Percentiles rank a stretch among this genome's conserved stretches.
phyloP scores from a whole-genome alignment of 2,888 invertebrate species.

The Protodeltote pygarga region DNA sequence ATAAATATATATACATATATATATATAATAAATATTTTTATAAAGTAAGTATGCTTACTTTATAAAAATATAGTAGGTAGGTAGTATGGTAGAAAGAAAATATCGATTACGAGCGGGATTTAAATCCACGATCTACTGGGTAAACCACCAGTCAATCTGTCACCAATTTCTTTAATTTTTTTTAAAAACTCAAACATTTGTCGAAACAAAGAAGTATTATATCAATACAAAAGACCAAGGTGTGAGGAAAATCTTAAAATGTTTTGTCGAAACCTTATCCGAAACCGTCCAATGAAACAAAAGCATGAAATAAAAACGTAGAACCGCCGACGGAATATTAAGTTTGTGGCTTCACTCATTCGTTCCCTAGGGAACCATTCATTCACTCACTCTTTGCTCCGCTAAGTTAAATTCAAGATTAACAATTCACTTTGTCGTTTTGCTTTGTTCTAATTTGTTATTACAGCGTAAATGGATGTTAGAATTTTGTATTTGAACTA shows the following conservation, averaged over 20 bases:
- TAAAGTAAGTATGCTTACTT: too few relatives aligned
- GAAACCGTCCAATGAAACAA: slow-evolving; percentile 29
- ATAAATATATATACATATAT: too few relatives aligned
- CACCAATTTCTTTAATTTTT: too few relatives aligned
- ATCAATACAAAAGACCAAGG: slow-evolving; percentile 8
- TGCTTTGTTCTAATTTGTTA: slow-evolving; percentile 46
- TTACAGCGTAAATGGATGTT: slow-evolving; percentile 26
- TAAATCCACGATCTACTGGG: too few relatives aligned
- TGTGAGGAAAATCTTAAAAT: slow-evolving; percentile 22
- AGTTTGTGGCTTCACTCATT: slow-evolving; percentile 52
- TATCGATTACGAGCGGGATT: too few relatives aligned
- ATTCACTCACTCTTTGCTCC: slow-evolving; percentile 62
- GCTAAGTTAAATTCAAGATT: slow-evolving; percentile 53
- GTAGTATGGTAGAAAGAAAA: too few relatives aligned
- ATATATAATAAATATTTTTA: too few relatives aligned
- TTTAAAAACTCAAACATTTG: too few relatives aligned
- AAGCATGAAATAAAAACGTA: slow-evolving; percentile 17
- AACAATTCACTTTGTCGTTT: slow-evolving; percentile 44
- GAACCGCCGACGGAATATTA: slow-evolving; percentile 41
- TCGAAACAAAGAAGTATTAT: too few relatives aligned
- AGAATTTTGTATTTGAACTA: slow-evolving; percentile 11
- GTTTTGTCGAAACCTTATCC: slow-evolving; percentile 8
- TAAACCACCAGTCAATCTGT: too few relatives aligned
- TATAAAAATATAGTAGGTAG: too few relatives aligned
- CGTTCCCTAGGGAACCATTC: slow-evolving; percentile 62